phyloP scores from a whole-genome alignment of 2,797 vertebrate genomes.

The Sebastes hubbsi region DNA sequence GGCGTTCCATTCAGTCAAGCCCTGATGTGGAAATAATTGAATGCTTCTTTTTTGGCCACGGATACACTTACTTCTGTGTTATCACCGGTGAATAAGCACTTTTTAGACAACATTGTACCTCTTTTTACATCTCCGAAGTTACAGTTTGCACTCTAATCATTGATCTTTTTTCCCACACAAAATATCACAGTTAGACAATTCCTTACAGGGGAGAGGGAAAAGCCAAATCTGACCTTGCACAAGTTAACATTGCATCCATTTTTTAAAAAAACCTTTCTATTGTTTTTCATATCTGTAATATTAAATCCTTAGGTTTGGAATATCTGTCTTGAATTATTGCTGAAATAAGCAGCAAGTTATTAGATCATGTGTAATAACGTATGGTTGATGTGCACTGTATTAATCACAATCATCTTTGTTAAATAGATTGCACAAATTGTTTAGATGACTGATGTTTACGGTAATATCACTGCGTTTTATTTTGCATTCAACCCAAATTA shows the following conservation, averaged over 20 bases:
- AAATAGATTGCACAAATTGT: constrained; percentile 1
- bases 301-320: background rate
- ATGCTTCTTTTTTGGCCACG: background rate
- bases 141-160: background rate
- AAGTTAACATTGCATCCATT: background rate
- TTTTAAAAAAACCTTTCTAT: background rate
- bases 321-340: constrained; percentile 23
- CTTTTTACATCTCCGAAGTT: background rate
- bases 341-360: constrained; percentile 18
- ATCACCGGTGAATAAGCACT: background rate
- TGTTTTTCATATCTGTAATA: background rate
- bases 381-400: background rate
- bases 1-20: background rate
- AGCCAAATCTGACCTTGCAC: background rate
- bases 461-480: background rate
- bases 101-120: background rate
- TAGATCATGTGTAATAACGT: constrained; percentile 15
- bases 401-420: constrained; percentile 15
- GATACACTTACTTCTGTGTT: background rate
- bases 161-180: background rate
- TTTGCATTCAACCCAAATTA: constrained; percentile 1
- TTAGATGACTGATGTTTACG: constrained; percentile 20
- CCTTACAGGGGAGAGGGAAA: background rate
- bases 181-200: background rate
- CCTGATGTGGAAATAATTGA: constrained; percentile 2